Conservation (phyloP, 2,113 vertebrate species). For the Sceloporus tristichus region DNA sequence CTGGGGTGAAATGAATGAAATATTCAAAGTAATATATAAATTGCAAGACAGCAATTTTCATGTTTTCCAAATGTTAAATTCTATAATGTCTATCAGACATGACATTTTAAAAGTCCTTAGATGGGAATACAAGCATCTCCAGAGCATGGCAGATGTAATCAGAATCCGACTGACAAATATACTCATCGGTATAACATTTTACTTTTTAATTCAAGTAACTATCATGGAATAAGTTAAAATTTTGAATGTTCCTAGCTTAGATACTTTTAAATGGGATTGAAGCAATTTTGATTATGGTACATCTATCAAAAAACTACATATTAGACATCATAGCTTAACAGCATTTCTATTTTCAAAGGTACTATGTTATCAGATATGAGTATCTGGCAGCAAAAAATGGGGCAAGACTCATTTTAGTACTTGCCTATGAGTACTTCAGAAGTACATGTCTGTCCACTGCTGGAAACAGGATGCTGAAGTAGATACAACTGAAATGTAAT, state of each 20-base stretch:
- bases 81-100: not conserved
- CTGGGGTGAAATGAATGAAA: not conserved
- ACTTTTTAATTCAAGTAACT: slow-evolving; percentile 44
- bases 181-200: slow-evolving; percentile 39
- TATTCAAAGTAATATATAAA: too few species aligned
- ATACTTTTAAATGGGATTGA: not conserved
- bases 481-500: not conserved
- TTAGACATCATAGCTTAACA: not conserved
- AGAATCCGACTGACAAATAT: slow-evolving; percentile 48
- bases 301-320: not conserved
- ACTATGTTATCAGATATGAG: not conserved
- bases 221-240: slow-evolving; percentile 22
- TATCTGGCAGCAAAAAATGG: not conserved
- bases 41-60: not conserved
- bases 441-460: too few species aligned
- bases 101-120: not conserved
- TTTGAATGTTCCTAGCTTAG: not conserved
- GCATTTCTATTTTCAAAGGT: not conserved
- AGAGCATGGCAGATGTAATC: slow-evolving; percentile 54
- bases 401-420: slow-evolving; percentile 12
- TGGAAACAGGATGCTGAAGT: not conserved
- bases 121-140: slow-evolving; percentile 13
- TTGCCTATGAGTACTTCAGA: too few species aligned
- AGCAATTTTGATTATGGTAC: not conserved
- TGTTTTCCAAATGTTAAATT: not conserved